Base-by-base conservation (phyloP, 2,797 vertebrate genomes). In the Anisognathus igniventris region DNA sequence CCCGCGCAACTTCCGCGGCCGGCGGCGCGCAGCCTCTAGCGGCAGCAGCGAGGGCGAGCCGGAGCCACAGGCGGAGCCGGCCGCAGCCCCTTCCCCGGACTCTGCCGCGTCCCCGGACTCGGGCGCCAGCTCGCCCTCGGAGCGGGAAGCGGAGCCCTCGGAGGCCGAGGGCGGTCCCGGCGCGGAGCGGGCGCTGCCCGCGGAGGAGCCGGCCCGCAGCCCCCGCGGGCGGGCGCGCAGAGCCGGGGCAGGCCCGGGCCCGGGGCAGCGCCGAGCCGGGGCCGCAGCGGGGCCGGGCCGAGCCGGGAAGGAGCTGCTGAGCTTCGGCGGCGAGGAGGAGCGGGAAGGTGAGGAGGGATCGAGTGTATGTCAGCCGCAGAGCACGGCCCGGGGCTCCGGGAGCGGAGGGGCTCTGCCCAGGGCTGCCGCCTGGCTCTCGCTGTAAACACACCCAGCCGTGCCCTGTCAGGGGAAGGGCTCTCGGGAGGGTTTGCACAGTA, bases 301-400 rank as follows among this genome's bases (percentile, higher is more conserved):
- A 17, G 30, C 37, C 1, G 74, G 23, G 15, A 37, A 10, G 77
- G 73, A 3, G 40, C 53, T 80, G 71, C 94, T 96, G 86, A 96
- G 96, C 78, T 95, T 96, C 30, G 78, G 75, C 1, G 12, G 76
- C 2, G 95, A 94, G 64, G 96, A 96, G 81, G 92, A 96, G 27
- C 87, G 84, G 58, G 96, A 92, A 50, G 95, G 95, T 92, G 70
- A 81, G 75, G 27, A 47, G 45, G 11, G 20, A 9, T 12, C 7
- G 14, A 3, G 16, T 10, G 23, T 10, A 7, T 31, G 35, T 35
- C 19, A 24, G 45, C 53, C 14, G 44, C 37, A 6, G 84, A 10
- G 37, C 24, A 4, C 13, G 28, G 20, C 25, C 57, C 7, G 14
- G 35, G 56, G 57, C 57, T 19, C 12, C 57, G 57, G 57, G 17